Evolutionary conservation across 2,888 invertebrate species (phyloP).

Genomic region (Drepana falcataria): DNA sequence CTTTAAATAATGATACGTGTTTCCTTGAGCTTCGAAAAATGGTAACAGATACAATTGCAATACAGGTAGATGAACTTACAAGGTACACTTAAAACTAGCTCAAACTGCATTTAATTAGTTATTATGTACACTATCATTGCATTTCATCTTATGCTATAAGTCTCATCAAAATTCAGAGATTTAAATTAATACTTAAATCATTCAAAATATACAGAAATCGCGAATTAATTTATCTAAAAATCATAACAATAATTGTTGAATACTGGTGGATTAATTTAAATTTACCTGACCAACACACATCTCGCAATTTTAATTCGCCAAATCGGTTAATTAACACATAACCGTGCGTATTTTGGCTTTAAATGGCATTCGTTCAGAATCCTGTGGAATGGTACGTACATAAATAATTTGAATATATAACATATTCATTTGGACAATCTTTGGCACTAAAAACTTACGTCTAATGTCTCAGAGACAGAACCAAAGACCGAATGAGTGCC

Average conservation of each 20-base stretch:
- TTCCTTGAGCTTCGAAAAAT: conserved; percentile 65
- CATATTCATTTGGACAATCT: conserved; percentile 72
- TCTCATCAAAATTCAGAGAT: conserved; percentile 28
- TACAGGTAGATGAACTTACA: not conserved
- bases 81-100: conserved; percentile 13
- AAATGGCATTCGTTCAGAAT: conserved; percentile 54
- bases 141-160: conserved; percentile 37
- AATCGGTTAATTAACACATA: conserved; percentile 14
- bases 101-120: conserved; percentile 47
- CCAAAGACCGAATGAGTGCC: conserved; percentile 46
- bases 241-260: conserved; percentile 27
- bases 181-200: conserved; percentile 14
- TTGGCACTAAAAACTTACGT: conserved; percentile 73
- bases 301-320: conserved; percentile 18
- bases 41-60: conserved; percentile 58
- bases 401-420: conserved; percentile 54
- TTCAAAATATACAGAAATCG: conserved; percentile 47
- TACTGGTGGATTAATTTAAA: conserved; percentile 32
- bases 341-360: conserved; percentile 58
- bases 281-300: conserved; percentile 23
- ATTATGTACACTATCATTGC: conserved; percentile 64
- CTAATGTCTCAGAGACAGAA: conserved; percentile 53
- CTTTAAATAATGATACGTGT: conserved; percentile 60
- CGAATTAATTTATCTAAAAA: conserved; percentile 20
- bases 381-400: conserved; percentile 66